phyloP scores from a whole-genome alignment of 37 sponge, comb jelly and placozoan genomes.

The Beroe forskalii region DNA sequence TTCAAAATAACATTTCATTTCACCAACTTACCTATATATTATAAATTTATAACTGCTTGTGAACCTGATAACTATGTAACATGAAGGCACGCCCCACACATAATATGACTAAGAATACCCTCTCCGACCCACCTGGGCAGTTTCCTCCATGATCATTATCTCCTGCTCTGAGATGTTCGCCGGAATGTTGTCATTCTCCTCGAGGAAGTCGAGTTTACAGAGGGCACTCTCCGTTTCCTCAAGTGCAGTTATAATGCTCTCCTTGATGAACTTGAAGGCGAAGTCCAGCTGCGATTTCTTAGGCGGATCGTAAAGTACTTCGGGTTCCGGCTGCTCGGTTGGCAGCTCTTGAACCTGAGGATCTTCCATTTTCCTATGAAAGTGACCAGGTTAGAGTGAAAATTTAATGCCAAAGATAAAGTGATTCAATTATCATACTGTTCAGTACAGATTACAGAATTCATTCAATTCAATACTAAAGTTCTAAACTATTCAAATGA shows the following conservation, averaged over 20 bases:
- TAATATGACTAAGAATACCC: no score
- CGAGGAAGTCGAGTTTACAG: neutral
- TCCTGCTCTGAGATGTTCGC: slow-evolving; percentile 57
- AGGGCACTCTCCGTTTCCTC: slow-evolving; percentile 56
- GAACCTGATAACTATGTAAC: no score
- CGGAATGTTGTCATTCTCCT: slow-evolving; percentile 36
- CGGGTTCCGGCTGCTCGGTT: neutral
- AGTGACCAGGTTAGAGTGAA: no score
- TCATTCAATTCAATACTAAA: no score
- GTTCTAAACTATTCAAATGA: no score
- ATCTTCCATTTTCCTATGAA: slow-evolving; percentile 44
- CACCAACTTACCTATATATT: no score
- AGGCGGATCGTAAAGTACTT: neutral
- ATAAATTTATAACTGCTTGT: no score
- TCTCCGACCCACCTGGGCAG: slow-evolving; percentile 33
- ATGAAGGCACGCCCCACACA: no score
- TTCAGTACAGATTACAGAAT: no score
- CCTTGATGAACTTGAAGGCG: slow-evolving; percentile 65
- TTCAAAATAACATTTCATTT: no score
- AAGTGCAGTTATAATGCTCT: slow-evolving; percentile 51
- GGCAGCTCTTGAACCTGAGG: slow-evolving; percentile 8
- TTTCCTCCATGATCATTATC: slow-evolving; percentile 64
- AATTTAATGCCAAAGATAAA: no score
- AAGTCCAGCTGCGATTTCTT: slow-evolving; percentile 61
- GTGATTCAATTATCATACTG: no score